Evolutionary conservation across 2,888 invertebrate genomes (phyloP).

Genomic region (Arenicola marina): DNA sequence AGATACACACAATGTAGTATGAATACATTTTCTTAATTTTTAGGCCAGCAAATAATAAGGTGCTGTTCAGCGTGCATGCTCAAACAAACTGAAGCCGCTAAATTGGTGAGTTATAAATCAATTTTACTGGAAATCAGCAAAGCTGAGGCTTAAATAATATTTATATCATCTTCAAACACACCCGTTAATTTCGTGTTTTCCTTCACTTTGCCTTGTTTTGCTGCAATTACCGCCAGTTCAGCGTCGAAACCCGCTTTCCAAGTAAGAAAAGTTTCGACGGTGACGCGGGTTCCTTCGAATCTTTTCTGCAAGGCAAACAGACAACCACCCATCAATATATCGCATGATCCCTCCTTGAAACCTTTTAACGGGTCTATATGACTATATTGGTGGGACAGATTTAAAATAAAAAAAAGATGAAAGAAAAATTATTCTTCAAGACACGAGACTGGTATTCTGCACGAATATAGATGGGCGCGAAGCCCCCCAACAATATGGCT

Average conservation of each 20-base stretch:
- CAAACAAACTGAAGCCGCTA: too few species aligned
- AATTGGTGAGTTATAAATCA: too few species aligned
- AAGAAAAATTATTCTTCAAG: too few species aligned
- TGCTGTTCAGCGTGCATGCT: too few species aligned
- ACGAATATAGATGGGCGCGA: too few species aligned
- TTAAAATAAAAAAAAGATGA: neutral
- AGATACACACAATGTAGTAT: too few species aligned
- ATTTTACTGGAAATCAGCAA: too few species aligned
- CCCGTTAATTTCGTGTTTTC: slow-evolving; percentile 74
- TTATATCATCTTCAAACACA: slow-evolving; percentile 23
- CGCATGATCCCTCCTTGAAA: neutral
- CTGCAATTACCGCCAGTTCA: slow-evolving; percentile 73
- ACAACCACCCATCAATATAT: neutral
- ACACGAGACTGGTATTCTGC: too few species aligned
- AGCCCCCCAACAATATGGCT: too few species aligned
- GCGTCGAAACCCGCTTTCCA: slow-evolving; percentile 94
- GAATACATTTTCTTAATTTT: too few species aligned
- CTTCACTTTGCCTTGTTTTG: slow-evolving; percentile 53
- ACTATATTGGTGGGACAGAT: neutral
- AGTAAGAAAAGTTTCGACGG: slow-evolving; percentile 90
- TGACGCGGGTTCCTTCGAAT: slow-evolving; percentile 93
- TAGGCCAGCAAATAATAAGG: too few species aligned
- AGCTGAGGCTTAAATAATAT: neutral
- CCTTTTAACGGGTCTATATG: neutral
- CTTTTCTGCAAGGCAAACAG: slow-evolving; percentile 70